Evolutionary conservation across 2,888 invertebrate genomes (phyloP).

Genomic region (Xestia rhomboidea): DNA sequence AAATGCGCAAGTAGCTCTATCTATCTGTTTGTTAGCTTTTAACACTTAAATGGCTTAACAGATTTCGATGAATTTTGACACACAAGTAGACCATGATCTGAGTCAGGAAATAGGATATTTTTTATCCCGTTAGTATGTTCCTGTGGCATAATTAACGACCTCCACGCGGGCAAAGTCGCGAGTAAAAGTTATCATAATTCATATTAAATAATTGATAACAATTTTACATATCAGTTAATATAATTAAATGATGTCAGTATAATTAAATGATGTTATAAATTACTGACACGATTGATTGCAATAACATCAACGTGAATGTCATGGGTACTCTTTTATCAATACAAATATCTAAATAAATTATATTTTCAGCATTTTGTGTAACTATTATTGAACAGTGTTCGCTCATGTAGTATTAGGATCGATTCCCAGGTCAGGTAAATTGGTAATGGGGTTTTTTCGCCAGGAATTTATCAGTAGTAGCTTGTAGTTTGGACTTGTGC

Average conservation of each 20-base stretch:
- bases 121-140: background rate
- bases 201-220: background rate
- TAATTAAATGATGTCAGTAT: constrained; percentile 26
- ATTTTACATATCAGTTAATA: background rate
- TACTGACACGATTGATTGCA: constrained; percentile 4
- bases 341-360: background rate
- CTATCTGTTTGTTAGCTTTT: too few relatives aligned
- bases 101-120: background rate
- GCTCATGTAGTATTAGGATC: background rate
- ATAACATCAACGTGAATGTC: constrained; percentile 10
- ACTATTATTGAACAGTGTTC: background rate
- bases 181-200: background rate
- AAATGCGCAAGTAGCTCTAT: too few relatives aligned
- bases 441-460: background rate
- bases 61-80: background rate
- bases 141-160: background rate
- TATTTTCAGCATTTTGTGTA: background rate
- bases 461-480: too few relatives aligned
- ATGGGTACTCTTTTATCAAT: background rate
- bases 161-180: background rate
- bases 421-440: background rate
- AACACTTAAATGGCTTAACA: background rate
- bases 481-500: background rate
- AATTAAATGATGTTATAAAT: constrained; percentile 20
- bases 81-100: background rate